Conservation (phyloP, 2,888 invertebrate species). For the Heteropelma amictum region DNA sequence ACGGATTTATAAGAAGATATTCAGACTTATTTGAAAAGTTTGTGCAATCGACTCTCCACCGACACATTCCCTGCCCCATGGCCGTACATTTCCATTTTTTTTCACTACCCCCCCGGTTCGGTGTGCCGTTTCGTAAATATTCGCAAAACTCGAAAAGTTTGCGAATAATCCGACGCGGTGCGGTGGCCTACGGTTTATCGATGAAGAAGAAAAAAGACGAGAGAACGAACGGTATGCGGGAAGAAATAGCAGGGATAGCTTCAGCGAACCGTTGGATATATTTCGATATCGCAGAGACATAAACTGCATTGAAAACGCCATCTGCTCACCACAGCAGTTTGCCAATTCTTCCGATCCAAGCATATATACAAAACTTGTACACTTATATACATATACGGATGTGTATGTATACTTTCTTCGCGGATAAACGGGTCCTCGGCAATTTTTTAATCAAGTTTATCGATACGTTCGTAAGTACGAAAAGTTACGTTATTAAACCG, state of each 20-base stretch:
- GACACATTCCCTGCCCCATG: constrained; percentile 35
- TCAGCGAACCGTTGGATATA: constrained; percentile 56
- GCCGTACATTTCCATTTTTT: not conserved
- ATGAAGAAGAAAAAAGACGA: constrained; percentile 24
- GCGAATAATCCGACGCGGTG: constrained; percentile 57
- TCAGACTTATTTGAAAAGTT: constrained; percentile 74
- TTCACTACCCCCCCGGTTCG: constrained; percentile 1
- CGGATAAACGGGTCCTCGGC: not conserved
- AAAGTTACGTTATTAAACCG: constrained; percentile 17
- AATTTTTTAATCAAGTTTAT: constrained; percentile 25
- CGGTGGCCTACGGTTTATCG: constrained; percentile 50
- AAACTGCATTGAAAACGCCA: constrained; percentile 38
- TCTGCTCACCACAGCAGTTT: constrained; percentile 25
- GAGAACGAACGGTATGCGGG: constrained; percentile 6
- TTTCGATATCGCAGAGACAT: constrained; percentile 57
- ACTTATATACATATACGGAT: too few species aligned
- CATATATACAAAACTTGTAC: too few species aligned
- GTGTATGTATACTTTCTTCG: not conserved
- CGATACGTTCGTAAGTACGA: constrained; percentile 11
- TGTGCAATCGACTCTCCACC: constrained; percentile 67
- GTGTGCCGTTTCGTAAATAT: constrained; percentile 64
- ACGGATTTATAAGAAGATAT: constrained; percentile 67
- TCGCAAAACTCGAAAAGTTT: constrained; percentile 62
- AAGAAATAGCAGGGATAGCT: constrained; percentile 40
- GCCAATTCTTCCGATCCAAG: constrained; percentile 30